phyloP scores from a whole-genome alignment of 2,888 invertebrate genomes.

The Theretra japonica region DNA sequence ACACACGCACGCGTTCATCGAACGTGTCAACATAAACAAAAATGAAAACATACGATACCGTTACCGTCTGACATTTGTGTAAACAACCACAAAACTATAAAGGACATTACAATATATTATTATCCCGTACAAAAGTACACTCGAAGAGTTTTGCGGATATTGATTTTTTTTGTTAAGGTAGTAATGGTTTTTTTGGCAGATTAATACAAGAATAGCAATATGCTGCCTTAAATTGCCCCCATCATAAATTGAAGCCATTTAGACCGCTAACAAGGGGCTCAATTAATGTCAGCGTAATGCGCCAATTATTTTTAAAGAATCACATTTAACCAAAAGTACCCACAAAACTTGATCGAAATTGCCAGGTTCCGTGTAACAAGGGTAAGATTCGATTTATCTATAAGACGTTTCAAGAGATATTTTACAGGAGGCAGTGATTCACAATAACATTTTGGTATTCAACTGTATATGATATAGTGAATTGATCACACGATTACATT shows the following conservation, averaged over 20 bases:
- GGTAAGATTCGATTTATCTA: constrained; percentile 53
- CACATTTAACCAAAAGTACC: constrained; percentile 12
- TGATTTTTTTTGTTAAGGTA: constrained; percentile 4
- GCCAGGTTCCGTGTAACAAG: constrained; percentile 15
- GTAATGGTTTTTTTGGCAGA: constrained; percentile 21
- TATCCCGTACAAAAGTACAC: constrained; percentile 24
- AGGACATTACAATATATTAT: constrained; percentile 1
- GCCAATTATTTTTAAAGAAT: not conserved
- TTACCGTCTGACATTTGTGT: constrained; percentile 11
- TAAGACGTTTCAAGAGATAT: constrained; percentile 47
- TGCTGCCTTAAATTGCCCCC: not conserved
- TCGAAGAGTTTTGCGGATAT: constrained; percentile 5
- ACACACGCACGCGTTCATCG: constrained; percentile 58
- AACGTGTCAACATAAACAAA: constrained; percentile 21
- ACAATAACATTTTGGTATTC: constrained; percentile 51
- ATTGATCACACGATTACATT: constrained; percentile 36
- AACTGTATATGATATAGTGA: constrained; percentile 47
- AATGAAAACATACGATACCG: constrained; percentile 24
- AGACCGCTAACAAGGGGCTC: not conserved
- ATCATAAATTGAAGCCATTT: not conserved
- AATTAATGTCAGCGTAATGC: not conserved
- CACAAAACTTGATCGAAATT: constrained; percentile 2
- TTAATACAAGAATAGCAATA: constrained; percentile 9
- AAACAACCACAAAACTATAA: constrained; percentile 9
- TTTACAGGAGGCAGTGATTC: constrained; percentile 55